Percentiles rank a stretch among this genome's conserved stretches.
These are phyloP conservation scores for Chaetodon trifasciatus DNA, from an alignment of 2,797 vertebrate species.

Conservation along the genomic window DNA sequence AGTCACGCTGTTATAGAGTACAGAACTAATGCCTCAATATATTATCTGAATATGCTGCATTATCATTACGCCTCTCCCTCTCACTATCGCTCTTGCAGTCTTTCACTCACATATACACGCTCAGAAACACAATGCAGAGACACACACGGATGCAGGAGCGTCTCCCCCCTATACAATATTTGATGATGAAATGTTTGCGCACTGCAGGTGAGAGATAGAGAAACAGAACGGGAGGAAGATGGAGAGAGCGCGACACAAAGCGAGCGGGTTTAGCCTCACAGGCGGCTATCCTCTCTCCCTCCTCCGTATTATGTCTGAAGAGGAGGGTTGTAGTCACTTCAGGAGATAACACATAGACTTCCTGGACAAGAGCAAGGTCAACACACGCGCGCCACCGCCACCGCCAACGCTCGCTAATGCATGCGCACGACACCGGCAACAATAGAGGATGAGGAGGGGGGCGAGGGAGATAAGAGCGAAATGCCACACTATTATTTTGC, in stretches of 20 bases:
- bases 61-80: conserved; percentile 69
- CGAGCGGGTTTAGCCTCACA: conserved; percentile 6
- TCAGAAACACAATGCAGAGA: conserved; percentile 27
- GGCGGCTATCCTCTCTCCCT: conserved; percentile 8
- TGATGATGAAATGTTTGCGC: conserved; percentile 49
- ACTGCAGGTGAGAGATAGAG: conserved; percentile 47
- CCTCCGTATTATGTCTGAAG: conserved; percentile 40
- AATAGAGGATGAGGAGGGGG: conserved; percentile 56
- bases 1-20: conserved; percentile 75
- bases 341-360: conserved; percentile 64
- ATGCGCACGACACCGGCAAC: conserved; percentile 60
- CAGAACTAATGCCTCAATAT: conserved; percentile 80
- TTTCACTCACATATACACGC: conserved; percentile 36
- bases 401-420: conserved; percentile 52
- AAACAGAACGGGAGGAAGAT: conserved; percentile 21
- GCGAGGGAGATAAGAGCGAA: conserved; percentile 61
- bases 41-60: conserved; percentile 78
- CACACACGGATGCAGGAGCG: conserved; percentile 9
- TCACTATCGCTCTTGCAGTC: conserved; percentile 48
- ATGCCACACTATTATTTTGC: conserved; percentile 66
- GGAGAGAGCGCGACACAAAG: conserved; percentile 22
- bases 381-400: conserved; percentile 18
- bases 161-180: conserved; percentile 23
- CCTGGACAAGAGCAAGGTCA: conserved; percentile 72
- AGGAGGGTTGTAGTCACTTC: conserved; percentile 39